phyloP scores from a whole-genome alignment of 1,140 invertebrate genomes.

The Antheraea mylitta region DNA sequence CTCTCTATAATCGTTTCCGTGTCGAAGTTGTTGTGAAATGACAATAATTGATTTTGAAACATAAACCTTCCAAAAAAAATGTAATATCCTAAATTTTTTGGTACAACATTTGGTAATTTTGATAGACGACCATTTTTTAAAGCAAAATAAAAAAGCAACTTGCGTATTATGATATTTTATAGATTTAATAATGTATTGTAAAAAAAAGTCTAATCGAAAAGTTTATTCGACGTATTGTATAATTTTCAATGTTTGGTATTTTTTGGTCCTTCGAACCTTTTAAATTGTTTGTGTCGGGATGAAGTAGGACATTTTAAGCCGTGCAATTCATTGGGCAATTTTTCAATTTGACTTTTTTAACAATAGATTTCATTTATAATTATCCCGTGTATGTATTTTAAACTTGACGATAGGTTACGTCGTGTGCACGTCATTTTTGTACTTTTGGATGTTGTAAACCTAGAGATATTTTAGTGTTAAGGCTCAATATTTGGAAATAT shows the following conservation, averaged over 20 bases:
- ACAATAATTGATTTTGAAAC: slow-evolving; percentile 57
- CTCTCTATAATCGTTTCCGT: slow-evolving; percentile 21
- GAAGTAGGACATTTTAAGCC: slow-evolving; percentile 30
- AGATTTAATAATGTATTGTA: too few species aligned
- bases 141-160: too few species aligned
- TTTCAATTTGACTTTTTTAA: neutral
- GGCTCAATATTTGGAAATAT: slow-evolving; percentile 75
- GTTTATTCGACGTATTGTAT: neutral
- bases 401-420: neutral
- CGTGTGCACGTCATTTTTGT: slow-evolving; percentile 58
- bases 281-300: slow-evolving; percentile 30
- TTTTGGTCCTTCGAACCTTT: slow-evolving; percentile 11
- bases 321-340: slow-evolving; percentile 17
- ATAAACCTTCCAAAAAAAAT: slow-evolving; percentile 17
- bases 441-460: slow-evolving; percentile 62
- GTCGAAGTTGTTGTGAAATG: slow-evolving; percentile 59
- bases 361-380: neutral
- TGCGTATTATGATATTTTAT: too few species aligned
- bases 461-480: slow-evolving; percentile 64
- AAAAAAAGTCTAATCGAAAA: neutral
- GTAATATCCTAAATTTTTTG: too few species aligned
- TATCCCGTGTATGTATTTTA: neutral
- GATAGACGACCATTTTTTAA: too few species aligned
- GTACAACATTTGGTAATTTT: too few species aligned
- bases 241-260: slow-evolving; percentile 5